phyloP scores from a whole-genome alignment of 2,888 invertebrate genomes.

The Leucophenga maculata region DNA sequence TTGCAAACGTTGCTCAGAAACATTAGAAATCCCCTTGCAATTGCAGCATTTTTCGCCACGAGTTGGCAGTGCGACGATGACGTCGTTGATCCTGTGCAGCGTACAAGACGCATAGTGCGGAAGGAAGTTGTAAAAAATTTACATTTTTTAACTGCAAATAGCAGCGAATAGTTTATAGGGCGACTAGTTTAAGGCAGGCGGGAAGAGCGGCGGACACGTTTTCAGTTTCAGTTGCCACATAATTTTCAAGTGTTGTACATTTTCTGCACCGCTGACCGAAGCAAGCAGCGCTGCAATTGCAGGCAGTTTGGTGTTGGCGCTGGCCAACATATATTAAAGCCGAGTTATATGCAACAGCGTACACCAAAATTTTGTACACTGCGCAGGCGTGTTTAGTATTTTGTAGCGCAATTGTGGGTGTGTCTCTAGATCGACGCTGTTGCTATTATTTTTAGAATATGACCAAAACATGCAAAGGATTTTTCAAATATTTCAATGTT shows the following conservation, averaged over 20 bases:
- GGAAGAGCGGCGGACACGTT: not conserved
- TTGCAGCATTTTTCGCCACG: constrained; percentile 5
- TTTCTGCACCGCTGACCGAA: constrained; percentile 21
- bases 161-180: not conserved
- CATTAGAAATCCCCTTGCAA: constrained; percentile 2
- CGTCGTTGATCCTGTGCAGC: too few species aligned
- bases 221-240: constrained; percentile 57
- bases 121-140: constrained; percentile 22
- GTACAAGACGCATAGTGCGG: not conserved
- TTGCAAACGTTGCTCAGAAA: too few species aligned
- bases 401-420: not conserved
- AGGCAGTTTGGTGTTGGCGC: not conserved
- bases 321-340: not conserved
- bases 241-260: constrained; percentile 59
- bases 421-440: constrained; percentile 18
- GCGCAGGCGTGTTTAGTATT: not conserved
- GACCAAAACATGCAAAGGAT: constrained; percentile 67
- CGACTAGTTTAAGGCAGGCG: too few species aligned
- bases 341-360: not conserved
- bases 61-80: not conserved
- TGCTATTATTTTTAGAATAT: constrained; percentile 65
- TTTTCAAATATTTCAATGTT: constrained; percentile 48
- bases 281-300: too few species aligned
- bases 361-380: too few species aligned
- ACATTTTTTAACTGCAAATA: constrained; percentile 17